These are phyloP conservation scores for Apogon talboti DNA, from an alignment of 2,797 vertebrate species.

Conservation along the genomic window DNA sequence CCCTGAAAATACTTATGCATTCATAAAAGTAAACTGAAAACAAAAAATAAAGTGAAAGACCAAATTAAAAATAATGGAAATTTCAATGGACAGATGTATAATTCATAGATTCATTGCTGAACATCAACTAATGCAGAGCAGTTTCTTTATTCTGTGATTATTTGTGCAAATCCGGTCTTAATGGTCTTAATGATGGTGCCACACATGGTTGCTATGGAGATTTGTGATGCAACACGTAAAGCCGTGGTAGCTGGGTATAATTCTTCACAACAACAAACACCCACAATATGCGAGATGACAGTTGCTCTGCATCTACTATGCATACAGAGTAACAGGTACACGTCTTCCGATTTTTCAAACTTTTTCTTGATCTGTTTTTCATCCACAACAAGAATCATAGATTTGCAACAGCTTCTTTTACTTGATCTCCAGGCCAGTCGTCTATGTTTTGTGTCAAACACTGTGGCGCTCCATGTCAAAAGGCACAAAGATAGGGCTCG, in stretches of 20 bases:
- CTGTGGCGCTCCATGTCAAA: slow-evolving; percentile 67
- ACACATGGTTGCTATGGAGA: slow-evolving; percentile 52
- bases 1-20: no score
- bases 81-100: background rate
- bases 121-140: background rate
- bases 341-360: background rate
- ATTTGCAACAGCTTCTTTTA: slow-evolving; percentile 9
- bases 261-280: slow-evolving; percentile 51
- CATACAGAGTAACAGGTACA: slow-evolving; percentile 37
- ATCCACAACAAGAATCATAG: background rate
- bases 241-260: slow-evolving; percentile 16
- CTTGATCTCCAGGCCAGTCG: slow-evolving; percentile 38
- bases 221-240: slow-evolving; percentile 45
- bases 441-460: slow-evolving; percentile 23
- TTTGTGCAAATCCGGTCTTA: slow-evolving; percentile 15
- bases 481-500: slow-evolving; percentile 60
- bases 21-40: no score
- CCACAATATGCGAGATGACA: slow-evolving; percentile 29
- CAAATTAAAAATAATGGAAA: no score
- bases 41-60: no score
- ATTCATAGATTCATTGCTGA: no score
- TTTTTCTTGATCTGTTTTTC: background rate
- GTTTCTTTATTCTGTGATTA: slow-evolving; percentile 15
- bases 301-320: slow-evolving; percentile 25
- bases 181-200: slow-evolving; percentile 30